Conservation (phyloP, 2,113 vertebrate genomes). For the Catagonus wagneri region DNA sequence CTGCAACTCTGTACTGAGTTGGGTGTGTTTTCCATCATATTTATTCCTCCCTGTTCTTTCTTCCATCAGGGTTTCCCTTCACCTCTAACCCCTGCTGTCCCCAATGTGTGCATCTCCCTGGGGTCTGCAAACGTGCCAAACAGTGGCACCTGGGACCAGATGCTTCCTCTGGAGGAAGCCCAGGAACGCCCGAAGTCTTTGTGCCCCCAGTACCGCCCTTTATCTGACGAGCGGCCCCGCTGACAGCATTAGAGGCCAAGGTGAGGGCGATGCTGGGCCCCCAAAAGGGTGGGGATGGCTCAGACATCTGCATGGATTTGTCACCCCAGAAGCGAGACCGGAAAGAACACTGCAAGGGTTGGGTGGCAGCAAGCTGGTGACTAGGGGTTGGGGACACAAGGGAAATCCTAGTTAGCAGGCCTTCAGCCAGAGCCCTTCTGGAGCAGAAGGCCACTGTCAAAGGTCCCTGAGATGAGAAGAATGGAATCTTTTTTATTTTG, state of each 20-base stretch:
- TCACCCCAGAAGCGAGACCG: not conserved
- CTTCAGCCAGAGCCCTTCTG: not conserved
- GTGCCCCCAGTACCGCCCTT: too few species aligned
- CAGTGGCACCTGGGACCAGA: too few species aligned
- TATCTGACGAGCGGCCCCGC: too few species aligned
- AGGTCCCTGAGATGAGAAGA: not conserved
- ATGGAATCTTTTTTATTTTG: not conserved
- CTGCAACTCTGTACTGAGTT: too few species aligned
- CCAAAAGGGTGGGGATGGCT: not conserved
- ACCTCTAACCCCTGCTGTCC: too few species aligned
- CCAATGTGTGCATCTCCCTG: too few species aligned
- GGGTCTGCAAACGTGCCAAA: too few species aligned
- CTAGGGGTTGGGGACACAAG: not conserved
- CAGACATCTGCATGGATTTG: accelerated
- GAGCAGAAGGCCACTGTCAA: not conserved
- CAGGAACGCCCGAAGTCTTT: too few species aligned
- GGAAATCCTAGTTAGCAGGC: not conserved
- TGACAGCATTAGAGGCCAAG: not conserved
- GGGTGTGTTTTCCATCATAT: too few species aligned
- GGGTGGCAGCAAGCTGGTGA: not conserved
- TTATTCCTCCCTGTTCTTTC: too few species aligned
- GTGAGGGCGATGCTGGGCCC: not conserved
- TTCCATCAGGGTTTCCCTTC: too few species aligned
- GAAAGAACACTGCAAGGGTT: not conserved
- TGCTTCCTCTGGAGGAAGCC: too few species aligned